These are phyloP conservation scores for Stichodactyla helianthus DNA, from an alignment of 64 coral and sea anemone genomes.

Conservation along the genomic window DNA sequence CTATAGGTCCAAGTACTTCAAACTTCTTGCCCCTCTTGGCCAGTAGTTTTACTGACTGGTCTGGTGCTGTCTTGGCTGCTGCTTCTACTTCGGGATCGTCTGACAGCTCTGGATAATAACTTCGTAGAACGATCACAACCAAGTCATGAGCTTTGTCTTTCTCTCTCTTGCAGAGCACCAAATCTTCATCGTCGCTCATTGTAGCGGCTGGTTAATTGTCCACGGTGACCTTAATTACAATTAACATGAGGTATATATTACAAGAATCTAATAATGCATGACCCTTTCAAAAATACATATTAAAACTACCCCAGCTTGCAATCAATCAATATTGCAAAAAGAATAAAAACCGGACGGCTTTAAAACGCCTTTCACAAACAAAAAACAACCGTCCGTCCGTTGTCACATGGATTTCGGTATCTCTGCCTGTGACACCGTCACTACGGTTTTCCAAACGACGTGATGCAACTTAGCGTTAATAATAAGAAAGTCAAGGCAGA, in stretches of 20 bases:
- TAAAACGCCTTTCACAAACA: neutral
- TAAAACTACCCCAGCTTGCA: neutral
- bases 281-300: neutral
- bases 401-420: neutral
- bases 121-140: slow-evolving; percentile 22
- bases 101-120: slow-evolving; percentile 26
- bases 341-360: neutral
- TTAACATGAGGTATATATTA: neutral
- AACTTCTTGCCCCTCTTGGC: slow-evolving; percentile 53
- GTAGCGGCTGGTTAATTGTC: neutral
- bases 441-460: no score
- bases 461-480: no score
- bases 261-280: neutral
- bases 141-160: slow-evolving; percentile 1
- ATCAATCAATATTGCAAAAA: neutral
- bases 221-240: neutral
- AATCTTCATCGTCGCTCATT: slow-evolving; percentile 26
- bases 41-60: slow-evolving; percentile 29
- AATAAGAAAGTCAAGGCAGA: neutral
- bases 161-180: neutral
- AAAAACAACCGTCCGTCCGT: neutral
- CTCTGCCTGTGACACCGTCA: neutral
- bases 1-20: slow-evolving; percentile 32
- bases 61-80: slow-evolving; percentile 37
- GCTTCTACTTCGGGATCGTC: slow-evolving; percentile 33